Percentiles rank a stretch among this genome's conserved stretches.
Conservation (phyloP, 2,797 vertebrate species). For the Gallinago stenura region DNA sequence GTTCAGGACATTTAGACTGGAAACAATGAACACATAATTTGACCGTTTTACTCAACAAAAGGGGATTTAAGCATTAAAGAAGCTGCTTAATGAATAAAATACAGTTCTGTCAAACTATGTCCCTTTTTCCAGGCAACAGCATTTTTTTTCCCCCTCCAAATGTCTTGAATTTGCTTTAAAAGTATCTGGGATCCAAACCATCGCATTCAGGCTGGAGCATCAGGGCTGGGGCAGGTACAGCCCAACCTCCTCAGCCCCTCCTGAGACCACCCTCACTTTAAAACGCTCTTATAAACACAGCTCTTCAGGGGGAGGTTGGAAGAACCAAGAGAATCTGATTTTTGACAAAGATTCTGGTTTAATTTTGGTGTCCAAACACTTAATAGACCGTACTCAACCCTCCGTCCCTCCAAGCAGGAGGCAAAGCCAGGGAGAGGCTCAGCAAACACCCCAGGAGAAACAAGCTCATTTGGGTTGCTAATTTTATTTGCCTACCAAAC, state of each 20-base stretch:
- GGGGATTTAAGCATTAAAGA: background rate
- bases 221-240: background rate
- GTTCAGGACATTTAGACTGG: background rate
- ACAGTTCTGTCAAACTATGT: background rate
- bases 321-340: no score
- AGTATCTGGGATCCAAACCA: accelerated
- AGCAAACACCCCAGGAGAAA: background rate
- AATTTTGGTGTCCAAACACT: background rate
- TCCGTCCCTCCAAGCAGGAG: background rate
- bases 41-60: background rate
- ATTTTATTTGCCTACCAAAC: conserved; percentile 53
- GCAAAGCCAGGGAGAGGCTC: background rate
- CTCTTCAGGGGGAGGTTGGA: background rate
- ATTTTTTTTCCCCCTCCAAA: accelerated
- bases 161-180: background rate
- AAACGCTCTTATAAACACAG: accelerated
- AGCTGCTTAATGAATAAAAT: background rate
- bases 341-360: background rate
- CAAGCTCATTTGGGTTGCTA: conserved; percentile 5
- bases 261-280: background rate
- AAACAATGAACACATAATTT: accelerated
- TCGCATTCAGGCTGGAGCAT: background rate
- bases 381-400: background rate
- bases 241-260: background rate
- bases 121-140: background rate